Percentiles rank a stretch among this genome's conserved stretches.
Conservation (phyloP, 2,888 invertebrate genomes). For the Acanthoscelides obtectus region DNA sequence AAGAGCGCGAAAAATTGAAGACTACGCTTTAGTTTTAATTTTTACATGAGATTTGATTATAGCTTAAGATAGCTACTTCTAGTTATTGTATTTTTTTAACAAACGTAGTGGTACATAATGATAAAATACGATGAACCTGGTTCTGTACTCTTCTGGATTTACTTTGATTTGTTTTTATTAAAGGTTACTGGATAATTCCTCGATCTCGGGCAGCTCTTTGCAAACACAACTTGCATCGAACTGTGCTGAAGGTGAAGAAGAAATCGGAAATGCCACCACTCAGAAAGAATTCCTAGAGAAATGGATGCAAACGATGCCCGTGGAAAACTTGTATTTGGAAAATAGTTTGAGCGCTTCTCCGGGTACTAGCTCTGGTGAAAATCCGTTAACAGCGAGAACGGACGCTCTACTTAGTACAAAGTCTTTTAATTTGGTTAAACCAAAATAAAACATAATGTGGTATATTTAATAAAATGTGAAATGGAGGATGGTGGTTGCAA, state of each 20-base stretch:
- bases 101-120: too few species aligned
- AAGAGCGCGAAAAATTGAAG: too few species aligned
- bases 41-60: too few species aligned
- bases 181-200: not conserved
- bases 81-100: too few species aligned
- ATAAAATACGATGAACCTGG: too few species aligned
- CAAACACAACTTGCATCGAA: not conserved
- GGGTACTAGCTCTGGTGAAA: not conserved
- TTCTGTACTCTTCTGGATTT: too few species aligned
- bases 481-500: not conserved
- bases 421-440: slow-evolving; percentile 46
- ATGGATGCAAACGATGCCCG: slow-evolving; percentile 11
- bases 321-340: slow-evolving; percentile 5
- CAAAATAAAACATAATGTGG: slow-evolving; percentile 25
- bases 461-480: not conserved
- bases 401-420: slow-evolving; percentile 42
- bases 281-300: slow-evolving; percentile 11
- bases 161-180: not conserved
- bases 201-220: not conserved
- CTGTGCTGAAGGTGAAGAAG: slow-evolving; percentile 1
- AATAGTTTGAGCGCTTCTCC: not conserved
- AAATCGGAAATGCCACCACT: not conserved
- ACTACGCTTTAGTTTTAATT: too few species aligned
- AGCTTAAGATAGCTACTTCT: too few species aligned
- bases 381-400: slow-evolving; percentile 41